phyloP scores from a whole-genome alignment of 1,140 invertebrate species.

The Panagrolaimus sp. region DNA sequence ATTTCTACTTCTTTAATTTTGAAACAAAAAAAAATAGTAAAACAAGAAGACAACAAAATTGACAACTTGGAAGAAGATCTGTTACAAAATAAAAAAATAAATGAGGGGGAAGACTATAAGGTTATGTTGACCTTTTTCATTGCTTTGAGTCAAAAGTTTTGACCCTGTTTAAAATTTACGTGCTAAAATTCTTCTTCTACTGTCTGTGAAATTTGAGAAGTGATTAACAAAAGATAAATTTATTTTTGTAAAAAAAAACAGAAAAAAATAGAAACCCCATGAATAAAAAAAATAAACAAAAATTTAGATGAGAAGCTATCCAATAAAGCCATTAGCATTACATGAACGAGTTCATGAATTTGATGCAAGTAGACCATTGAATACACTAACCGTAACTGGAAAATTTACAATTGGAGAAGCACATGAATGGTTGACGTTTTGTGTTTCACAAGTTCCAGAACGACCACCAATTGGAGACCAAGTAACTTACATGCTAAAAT shows the following conservation, averaged over 20 bases:
- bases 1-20: too few relatives aligned
- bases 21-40: too few relatives aligned
- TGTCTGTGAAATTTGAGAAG: not conserved
- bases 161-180: too few relatives aligned
- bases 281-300: not conserved
- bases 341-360: conserved; percentile 68
- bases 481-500: conserved; percentile 45
- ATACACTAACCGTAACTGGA: conserved; percentile 70
- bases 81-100: too few relatives aligned
- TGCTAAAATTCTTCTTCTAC: too few relatives aligned
- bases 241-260: not conserved
- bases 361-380: conserved; percentile 68
- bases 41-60: too few relatives aligned
- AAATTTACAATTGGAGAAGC: conserved; percentile 76
- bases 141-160: too few relatives aligned
- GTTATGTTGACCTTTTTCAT: too few relatives aligned
- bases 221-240: not conserved
- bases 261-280: not conserved
- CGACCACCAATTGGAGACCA: conserved; percentile 60
- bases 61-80: too few relatives aligned
- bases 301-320: conserved; percentile 63
- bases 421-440: conserved; percentile 74
- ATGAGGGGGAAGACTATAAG: too few relatives aligned
- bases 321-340: conserved; percentile 71
- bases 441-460: conserved; percentile 59